phyloP scores from a whole-genome alignment of 2,888 invertebrate genomes.

The Caenorhabditis virilis region DNA sequence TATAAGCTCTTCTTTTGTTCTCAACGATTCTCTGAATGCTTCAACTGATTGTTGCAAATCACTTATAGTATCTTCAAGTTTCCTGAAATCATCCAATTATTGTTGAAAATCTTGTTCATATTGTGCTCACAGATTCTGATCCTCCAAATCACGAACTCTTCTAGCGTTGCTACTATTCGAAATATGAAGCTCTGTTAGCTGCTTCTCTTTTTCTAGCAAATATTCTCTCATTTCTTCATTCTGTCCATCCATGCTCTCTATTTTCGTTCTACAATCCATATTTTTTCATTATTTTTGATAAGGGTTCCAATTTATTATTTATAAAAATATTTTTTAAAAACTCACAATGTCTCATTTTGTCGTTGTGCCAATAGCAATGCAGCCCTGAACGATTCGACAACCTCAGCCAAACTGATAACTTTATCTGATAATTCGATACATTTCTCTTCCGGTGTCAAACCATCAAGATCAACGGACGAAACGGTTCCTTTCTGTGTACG shows the following conservation, averaged over 20 bases:
- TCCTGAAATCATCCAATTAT: too few relatives aligned
- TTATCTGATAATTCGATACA: constrained; percentile 59
- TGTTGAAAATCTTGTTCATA: too few relatives aligned
- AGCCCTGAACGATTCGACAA: constrained; percentile 49
- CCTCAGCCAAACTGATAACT: constrained; percentile 54
- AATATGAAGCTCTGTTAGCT: constrained; percentile 55
- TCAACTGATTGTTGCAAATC: constrained; percentile 54
- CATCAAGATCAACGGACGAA: constrained; percentile 5
- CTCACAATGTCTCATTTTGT: constrained; percentile 59
- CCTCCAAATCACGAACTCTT: constrained; percentile 48
- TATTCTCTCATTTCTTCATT: constrained; percentile 47
- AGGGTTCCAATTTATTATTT: too few relatives aligned
- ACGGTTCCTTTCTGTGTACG: constrained; percentile 33
- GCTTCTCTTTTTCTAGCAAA: constrained; percentile 48
- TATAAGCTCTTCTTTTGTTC: constrained; percentile 64
- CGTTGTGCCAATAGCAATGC: constrained; percentile 57
- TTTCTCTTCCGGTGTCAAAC: constrained; percentile 46
- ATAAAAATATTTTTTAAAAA: not conserved
- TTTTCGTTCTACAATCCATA: constrained; percentile 13
- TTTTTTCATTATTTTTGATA: not conserved
- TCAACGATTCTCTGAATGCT: constrained; percentile 60
- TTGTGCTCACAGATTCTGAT: constrained; percentile 53
- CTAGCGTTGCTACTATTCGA: constrained; percentile 47
- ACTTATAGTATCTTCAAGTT: constrained; percentile 43
- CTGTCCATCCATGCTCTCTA: constrained; percentile 29